Percentiles rank a stretch among this genome's conserved stretches.
phyloP scores from a whole-genome alignment of 2,888 invertebrate genomes.

The Philereme transversata region DNA sequence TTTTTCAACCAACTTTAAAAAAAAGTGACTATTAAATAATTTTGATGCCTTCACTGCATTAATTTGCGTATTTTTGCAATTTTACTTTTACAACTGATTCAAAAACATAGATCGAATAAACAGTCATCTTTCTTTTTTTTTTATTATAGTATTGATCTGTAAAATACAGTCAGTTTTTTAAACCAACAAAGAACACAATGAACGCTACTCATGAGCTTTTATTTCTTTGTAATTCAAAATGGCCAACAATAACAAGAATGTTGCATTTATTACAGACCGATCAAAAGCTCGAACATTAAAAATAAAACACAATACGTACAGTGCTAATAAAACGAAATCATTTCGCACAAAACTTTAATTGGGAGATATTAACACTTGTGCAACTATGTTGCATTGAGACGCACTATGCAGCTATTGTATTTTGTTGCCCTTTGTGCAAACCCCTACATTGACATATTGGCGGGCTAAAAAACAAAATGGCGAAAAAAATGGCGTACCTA shows the following conservation, averaged over 20 bases:
- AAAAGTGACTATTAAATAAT: too few relatives aligned
- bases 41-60: too few relatives aligned
- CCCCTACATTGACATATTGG: slow-evolving; percentile 30
- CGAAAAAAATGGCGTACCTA: slow-evolving; percentile 25
- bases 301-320: slow-evolving; percentile 22
- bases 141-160: not conserved
- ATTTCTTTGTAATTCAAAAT: slow-evolving; percentile 9
- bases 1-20: too few relatives aligned
- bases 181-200: not conserved
- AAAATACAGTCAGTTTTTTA: not conserved
- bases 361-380: slow-evolving; percentile 50
- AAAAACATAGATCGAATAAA: too few relatives aligned
- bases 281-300: slow-evolving; percentile 32
- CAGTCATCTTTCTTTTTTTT: too few relatives aligned
- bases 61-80: too few relatives aligned
- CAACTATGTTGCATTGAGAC: slow-evolving; percentile 45
- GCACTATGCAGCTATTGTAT: slow-evolving; percentile 26
- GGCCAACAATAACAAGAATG: slow-evolving; percentile 14
- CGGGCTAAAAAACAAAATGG: slow-evolving; percentile 33
- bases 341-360: slow-evolving; percentile 45
- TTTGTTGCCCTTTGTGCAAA: slow-evolving; percentile 37
- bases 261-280: slow-evolving; percentile 23
- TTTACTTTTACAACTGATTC: too few relatives aligned
- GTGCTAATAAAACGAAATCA: slow-evolving; percentile 36
- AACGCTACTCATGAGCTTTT: not conserved